These are phyloP conservation scores for Amazona guildingii DNA, from an alignment of 2,113 vertebrate species.

Conservation along the genomic window DNA sequence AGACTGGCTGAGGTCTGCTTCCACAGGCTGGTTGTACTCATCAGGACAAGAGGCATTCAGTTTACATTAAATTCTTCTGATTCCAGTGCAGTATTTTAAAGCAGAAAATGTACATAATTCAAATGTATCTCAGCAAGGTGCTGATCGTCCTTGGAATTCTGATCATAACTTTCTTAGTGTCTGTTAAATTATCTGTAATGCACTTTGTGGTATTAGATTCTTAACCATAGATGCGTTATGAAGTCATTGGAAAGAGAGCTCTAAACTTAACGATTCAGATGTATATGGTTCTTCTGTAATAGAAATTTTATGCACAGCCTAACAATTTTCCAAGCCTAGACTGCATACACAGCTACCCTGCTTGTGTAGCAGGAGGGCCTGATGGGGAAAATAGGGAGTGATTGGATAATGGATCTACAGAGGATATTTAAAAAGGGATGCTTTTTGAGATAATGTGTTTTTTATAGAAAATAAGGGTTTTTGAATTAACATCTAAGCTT, in stretches of 20 bases:
- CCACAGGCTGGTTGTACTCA: neutral
- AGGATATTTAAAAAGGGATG: neutral
- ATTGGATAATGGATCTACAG: neutral
- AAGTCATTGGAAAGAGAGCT: neutral
- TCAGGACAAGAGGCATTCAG: neutral
- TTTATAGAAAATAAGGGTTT: neutral
- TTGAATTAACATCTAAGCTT: slow-evolving; percentile 3
- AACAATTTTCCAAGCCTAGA: neutral
- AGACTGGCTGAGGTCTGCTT: neutral
- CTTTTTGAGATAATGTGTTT: neutral
- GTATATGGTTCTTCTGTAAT: neutral
- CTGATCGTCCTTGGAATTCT: neutral
- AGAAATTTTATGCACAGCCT: neutral
- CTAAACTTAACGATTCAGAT: neutral
- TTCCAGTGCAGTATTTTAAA: neutral
- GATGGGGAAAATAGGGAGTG: neutral
- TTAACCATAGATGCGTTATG: neutral
- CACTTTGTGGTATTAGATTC: neutral
- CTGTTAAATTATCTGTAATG: neutral
- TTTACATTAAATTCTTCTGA: neutral
- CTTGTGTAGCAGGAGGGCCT: neutral
- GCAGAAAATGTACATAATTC: neutral
- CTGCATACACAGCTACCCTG: neutral
- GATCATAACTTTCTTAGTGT: neutral
- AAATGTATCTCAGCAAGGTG: neutral